Evolutionary conservation across 2,797 vertebrate genomes (phyloP).

Genomic region (Gephyroberyx darwinii): DNA sequence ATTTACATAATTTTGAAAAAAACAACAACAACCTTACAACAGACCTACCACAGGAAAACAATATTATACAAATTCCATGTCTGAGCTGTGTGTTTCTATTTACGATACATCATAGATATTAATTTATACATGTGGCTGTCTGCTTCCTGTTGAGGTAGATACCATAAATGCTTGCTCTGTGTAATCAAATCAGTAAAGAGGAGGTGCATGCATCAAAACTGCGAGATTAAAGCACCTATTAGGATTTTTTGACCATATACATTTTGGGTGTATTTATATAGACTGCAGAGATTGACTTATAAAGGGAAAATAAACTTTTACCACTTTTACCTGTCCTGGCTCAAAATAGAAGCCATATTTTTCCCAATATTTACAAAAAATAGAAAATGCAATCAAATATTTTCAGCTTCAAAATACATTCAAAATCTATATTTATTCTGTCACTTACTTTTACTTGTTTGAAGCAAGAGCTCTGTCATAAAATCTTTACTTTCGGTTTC

Average conservation of each 20-base stretch:
- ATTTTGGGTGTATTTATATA: neutral
- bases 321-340: neutral
- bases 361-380: neutral
- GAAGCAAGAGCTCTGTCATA: neutral
- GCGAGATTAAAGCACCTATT: neutral
- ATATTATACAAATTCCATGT: neutral
- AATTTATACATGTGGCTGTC: neutral
- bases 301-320: slow-evolving; percentile 15
- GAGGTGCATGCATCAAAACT: neutral
- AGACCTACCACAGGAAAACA: slow-evolving; percentile 1
- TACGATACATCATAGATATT: slow-evolving; percentile 1
- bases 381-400: too few species aligned
- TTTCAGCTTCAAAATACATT: too few species aligned
- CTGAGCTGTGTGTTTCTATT: neutral
- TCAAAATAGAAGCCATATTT: slow-evolving; percentile 20
- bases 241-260: neutral
- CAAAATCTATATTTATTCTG: too few species aligned
- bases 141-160: slow-evolving; percentile 51
- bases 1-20: too few species aligned
- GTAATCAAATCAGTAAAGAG: slow-evolving; percentile 1
- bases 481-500: neutral
- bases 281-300: too few species aligned
- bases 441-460: neutral
- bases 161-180: neutral
- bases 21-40: too few species aligned